Percentiles rank a stretch among this genome's conserved stretches.
phyloP scores from a whole-genome alignment of 2,888 invertebrate species.

The Norana najaformis region DNA sequence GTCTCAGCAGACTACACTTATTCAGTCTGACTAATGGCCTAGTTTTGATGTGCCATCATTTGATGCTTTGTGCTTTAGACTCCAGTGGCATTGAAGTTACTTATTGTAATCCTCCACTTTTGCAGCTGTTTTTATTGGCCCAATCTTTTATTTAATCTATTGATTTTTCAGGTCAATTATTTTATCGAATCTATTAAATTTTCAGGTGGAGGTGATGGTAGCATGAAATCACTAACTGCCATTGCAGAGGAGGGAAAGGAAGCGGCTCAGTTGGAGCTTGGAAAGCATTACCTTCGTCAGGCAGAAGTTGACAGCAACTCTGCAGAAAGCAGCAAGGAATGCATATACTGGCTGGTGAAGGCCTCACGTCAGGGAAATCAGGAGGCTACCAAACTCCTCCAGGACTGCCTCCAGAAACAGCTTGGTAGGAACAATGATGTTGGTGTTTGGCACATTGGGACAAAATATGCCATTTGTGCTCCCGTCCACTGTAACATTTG shows the following conservation, averaged over 20 bases:
- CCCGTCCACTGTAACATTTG: too few species aligned
- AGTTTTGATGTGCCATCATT: too few species aligned
- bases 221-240: background rate
- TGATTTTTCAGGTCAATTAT: background rate
- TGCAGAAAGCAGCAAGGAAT: slow-evolving; percentile 67
- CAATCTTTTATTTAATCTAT: background rate
- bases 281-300: slow-evolving; percentile 23
- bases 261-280: slow-evolving; percentile 49
- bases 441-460: too few species aligned
- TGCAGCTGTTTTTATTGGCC: background rate
- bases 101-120: too few species aligned
- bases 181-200: background rate
- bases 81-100: too few species aligned
- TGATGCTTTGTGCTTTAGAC: too few species aligned
- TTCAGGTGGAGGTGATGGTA: background rate
- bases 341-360: slow-evolving; percentile 87
- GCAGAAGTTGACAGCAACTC: slow-evolving; percentile 7
- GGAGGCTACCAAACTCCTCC: slow-evolving; percentile 79
- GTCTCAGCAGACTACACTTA: too few species aligned
- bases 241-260: slow-evolving; percentile 44
- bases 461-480: too few species aligned
- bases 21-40: too few species aligned
- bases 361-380: slow-evolving; percentile 89
- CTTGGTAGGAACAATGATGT: too few species aligned
- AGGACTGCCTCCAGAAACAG: slow-evolving; percentile 54